Evolutionary conservation across 2,888 invertebrate species (phyloP), one percentile per base, ranked within the genome.

Genomic region (Pseudococcus longispinus): DNA sequence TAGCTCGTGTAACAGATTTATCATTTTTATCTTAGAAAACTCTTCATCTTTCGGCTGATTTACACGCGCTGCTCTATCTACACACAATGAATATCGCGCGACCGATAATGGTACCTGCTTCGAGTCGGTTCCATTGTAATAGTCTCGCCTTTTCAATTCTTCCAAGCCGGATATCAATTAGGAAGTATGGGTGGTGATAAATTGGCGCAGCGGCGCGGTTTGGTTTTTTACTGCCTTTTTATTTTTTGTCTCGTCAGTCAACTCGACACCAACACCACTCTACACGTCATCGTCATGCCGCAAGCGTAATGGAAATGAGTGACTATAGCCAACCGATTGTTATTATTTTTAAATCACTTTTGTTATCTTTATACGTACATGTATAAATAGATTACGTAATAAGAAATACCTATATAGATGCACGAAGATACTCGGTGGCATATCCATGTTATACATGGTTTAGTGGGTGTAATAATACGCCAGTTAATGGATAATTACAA

Each of bases 101-200:
- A 1, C 55, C 3, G n/a, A 55, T 55, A n/a, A 55, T 55, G 60
- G 60, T 20, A 60, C 60, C 60, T 23, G 60, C 23, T 60, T 15
- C 6, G 11, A 15, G 44, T 60, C 60, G 60, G 23, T 3, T 51
- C 23, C 9, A 60, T 60, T 60, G 60, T 60, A 60, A 60, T n/a
- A n/a, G n/a, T 60, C 8, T 60, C 23, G 9, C 60, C 23, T 60
- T 23, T 60, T 23, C n/a, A 32, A 74, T 32, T 74, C 32, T 74
- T 32, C 32, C 8, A 18, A 74, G 32, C 74, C 74, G 74, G 74
- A 74, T 74, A 74, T 37, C 74, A 37, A 74, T 37, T 74, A 74
- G 74, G 74, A 74, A 74, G 74, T 74, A 74, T 74, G 74, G 74
- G 74, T 74, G 74, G 20, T 60, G 60, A 60, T 74, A 60, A 60